Evolutionary conservation across 2,113 vertebrate genomes (phyloP), one percentile per base, ranked within the genome.

Genomic region (Cryptomyrus ogoouensis): DNA sequence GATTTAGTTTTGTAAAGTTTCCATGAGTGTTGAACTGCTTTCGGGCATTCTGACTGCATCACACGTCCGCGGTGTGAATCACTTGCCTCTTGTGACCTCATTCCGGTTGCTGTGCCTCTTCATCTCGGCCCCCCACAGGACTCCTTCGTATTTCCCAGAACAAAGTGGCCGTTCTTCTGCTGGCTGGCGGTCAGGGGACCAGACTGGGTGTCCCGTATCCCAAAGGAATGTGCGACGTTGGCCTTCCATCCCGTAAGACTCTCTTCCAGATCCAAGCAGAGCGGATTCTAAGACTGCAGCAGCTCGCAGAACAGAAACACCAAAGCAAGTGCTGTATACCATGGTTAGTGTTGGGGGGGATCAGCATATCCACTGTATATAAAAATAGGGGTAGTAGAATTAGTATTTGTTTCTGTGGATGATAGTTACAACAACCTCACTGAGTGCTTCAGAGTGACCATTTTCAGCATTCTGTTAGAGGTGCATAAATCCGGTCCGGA

Each of bases 221-320:
- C 49, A 99, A 99, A 95, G 98, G 98, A 92, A 99, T 99, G 98
- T 99, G 97, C 89, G 97, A 99, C 88, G 97, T 99, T n/a, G 96
- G 97, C 49, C 94, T 99, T 92, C 98, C 97, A 0, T 99, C 98
- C 56, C 97, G 94, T 93, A 99, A 99, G 95, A 98, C 97, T n/a
- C 98, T 99, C 90, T 99, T 99, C 95, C 98, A 99, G 94, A 98
- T 99, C 88, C 98, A 99, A 94, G 98, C 97, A 0, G 98, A 99
- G 91, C 97, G 97, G 86, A 98, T 99, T 92, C 90, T 96, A 93
- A 97, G 97, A 92, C 96, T 99, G 52, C 96, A 99, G 50, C 96
- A 96, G 92, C 94, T 99, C 90, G 98, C 97, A 0, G 96, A 97
- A 93, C 94, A 96, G 91, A 94, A 91, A 85, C 93, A 97, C 90